Conservation (phyloP, 2,113 vertebrate genomes). For the Thalassoma bifasciatum region DNA sequence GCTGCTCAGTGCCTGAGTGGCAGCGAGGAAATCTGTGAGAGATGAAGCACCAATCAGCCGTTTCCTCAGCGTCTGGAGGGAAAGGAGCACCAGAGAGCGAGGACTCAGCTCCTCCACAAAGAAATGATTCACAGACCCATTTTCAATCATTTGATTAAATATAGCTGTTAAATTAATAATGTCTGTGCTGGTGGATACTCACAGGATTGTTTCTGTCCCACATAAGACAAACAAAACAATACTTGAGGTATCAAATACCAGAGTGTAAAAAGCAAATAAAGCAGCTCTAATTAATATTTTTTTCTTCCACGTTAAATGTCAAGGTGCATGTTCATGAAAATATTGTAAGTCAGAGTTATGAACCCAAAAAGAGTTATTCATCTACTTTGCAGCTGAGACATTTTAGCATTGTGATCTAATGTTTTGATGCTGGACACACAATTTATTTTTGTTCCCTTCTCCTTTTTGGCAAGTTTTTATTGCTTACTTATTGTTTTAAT, state of each 20-base stretch:
- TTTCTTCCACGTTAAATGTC: no score
- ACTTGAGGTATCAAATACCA: not conserved
- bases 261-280: no score
- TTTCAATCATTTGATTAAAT: slow-evolving; percentile 14
- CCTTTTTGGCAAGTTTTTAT: no score
- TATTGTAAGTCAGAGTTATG: no score
- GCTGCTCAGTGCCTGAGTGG: slow-evolving; percentile 55
- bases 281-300: no score
- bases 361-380: no score
- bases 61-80: slow-evolving; percentile 15
- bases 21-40: slow-evolving; percentile 39
- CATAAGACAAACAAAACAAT: not conserved
- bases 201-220: not conserved
- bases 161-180: slow-evolving; percentile 2
- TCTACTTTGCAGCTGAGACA: no score
- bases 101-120: not conserved
- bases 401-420: no score
- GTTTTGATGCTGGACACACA: no score
- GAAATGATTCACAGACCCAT: not conserved
- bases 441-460: no score
- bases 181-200: not conserved
- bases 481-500: no score
- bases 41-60: slow-evolving; percentile 49
- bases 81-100: slow-evolving; percentile 25
- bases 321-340: no score